Evolutionary conservation across 2,113 vertebrate genomes (phyloP).

Genomic region (Cranoglanis bouderius): DNA sequence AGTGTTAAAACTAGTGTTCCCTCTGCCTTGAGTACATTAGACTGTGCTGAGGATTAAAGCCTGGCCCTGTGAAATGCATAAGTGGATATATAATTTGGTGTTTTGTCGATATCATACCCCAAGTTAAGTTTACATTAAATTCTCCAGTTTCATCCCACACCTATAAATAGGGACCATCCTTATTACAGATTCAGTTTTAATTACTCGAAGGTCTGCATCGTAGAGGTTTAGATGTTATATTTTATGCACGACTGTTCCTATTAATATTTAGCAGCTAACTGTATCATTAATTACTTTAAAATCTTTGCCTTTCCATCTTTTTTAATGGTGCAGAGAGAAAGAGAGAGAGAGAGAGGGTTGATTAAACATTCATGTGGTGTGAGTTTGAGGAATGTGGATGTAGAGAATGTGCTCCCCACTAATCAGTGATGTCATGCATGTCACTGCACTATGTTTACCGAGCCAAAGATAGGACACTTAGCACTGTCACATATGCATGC

Average conservation of each 20-base stretch:
- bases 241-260: constrained; percentile 95
- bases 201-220: constrained; percentile 89
- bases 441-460: constrained; percentile 82
- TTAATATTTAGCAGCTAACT: constrained; percentile 99
- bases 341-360: constrained; percentile 71
- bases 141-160: constrained; percentile 51
- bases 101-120: constrained; percentile 33
- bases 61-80: constrained; percentile 2
- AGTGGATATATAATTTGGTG: neutral
- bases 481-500: constrained; percentile 26
- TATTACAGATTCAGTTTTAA: constrained; percentile 93
- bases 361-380: constrained; percentile 93
- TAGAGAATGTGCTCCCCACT: constrained; percentile 75
- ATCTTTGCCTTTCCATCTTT: constrained; percentile 88
- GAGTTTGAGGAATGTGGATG: constrained; percentile 90
- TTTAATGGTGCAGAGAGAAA: constrained; percentile 84
- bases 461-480: constrained; percentile 53
- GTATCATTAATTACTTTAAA: constrained; percentile 99
- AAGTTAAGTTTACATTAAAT: constrained; percentile 75
- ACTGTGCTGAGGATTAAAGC: neutral
- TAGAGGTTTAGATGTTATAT: constrained; percentile 93
- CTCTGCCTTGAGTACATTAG: constrained; percentile 1
- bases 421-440: constrained; percentile 78
- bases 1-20: neutral
- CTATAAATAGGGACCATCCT: constrained; percentile 83